phyloP scores from a whole-genome alignment of 2,797 vertebrate genomes.

The Rhinoraja longicauda region DNA sequence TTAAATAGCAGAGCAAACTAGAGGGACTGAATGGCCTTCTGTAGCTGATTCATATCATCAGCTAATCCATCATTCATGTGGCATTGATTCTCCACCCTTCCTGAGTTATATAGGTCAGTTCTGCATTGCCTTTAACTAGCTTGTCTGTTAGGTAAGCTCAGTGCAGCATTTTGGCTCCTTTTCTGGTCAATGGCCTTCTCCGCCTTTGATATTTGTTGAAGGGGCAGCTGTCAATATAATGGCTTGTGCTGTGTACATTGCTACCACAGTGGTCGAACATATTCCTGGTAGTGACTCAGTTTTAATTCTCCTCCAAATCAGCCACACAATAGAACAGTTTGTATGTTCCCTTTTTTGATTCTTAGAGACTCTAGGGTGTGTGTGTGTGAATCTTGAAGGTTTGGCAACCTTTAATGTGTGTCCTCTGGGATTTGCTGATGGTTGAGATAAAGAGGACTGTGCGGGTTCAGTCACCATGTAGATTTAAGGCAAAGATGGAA shows the following conservation, averaged over 20 bases:
- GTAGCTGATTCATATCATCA: neutral
- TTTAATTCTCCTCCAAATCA: too few species aligned
- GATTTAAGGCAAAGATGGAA: too few species aligned
- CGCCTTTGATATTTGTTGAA: neutral
- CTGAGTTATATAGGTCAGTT: neutral
- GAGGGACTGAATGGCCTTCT: too few species aligned
- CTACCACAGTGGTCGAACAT: neutral
- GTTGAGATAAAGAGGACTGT: too few species aligned
- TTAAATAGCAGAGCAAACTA: too few species aligned
- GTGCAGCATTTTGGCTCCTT: neutral
- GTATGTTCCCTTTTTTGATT: neutral
- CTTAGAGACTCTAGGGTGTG: neutral
- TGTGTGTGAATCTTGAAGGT: neutral
- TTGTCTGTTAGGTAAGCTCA: neutral
- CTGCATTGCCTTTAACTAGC: neutral
- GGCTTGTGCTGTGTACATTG: neutral
- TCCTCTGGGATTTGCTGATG: neutral
- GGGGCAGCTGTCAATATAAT: neutral
- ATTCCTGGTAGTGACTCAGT: neutral
- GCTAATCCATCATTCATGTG: neutral
- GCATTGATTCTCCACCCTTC: neutral
- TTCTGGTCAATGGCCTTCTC: neutral
- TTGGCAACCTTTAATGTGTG: neutral
- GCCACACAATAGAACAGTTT: neutral
- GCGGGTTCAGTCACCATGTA: too few species aligned